Evolutionary conservation across 2,888 invertebrate species (phyloP).

Genomic region (Meiosimyza platycephala): DNA sequence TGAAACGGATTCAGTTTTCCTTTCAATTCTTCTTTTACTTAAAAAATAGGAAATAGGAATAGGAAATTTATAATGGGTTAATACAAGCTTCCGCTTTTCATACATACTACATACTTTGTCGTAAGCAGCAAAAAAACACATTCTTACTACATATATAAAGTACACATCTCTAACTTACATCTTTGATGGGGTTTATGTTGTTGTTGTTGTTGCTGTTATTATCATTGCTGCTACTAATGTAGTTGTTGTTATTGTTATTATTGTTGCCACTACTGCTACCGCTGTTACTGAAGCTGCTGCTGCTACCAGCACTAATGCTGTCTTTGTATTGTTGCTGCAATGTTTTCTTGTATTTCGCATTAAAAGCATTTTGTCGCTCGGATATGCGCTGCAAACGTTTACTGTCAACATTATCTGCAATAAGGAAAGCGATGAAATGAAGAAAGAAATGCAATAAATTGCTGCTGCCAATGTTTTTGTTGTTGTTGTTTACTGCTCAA

Average conservation of each 20-base stretch:
- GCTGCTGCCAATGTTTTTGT: too few relatives aligned
- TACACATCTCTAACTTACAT: constrained; percentile 54
- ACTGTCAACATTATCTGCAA: constrained; percentile 67
- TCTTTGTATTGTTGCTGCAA: constrained; percentile 69
- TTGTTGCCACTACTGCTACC: constrained; percentile 59
- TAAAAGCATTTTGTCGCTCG: constrained; percentile 72
- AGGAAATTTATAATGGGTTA: too few relatives aligned
- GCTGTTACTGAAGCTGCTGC: constrained; percentile 55
- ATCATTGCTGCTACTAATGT: constrained; percentile 61
- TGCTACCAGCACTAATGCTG: constrained; percentile 45
- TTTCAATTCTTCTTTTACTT: too few relatives aligned
- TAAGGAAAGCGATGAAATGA: not conserved
- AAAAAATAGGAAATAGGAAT: too few relatives aligned
- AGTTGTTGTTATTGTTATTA: constrained; percentile 62
- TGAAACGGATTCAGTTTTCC: too few relatives aligned
- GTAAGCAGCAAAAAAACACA: too few relatives aligned
- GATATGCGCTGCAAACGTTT: constrained; percentile 73
- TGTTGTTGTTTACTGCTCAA: too few relatives aligned
- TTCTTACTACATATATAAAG: too few relatives aligned
- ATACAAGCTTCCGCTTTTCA: too few relatives aligned
- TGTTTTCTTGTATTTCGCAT: constrained; percentile 75
- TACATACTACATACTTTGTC: too few relatives aligned
- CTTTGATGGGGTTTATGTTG: constrained; percentile 61
- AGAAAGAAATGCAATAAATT: too few relatives aligned
- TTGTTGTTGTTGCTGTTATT: constrained; percentile 54